Evolutionary conservation across 2,888 invertebrate genomes (phyloP).

Genomic region (Volucella inanis): DNA sequence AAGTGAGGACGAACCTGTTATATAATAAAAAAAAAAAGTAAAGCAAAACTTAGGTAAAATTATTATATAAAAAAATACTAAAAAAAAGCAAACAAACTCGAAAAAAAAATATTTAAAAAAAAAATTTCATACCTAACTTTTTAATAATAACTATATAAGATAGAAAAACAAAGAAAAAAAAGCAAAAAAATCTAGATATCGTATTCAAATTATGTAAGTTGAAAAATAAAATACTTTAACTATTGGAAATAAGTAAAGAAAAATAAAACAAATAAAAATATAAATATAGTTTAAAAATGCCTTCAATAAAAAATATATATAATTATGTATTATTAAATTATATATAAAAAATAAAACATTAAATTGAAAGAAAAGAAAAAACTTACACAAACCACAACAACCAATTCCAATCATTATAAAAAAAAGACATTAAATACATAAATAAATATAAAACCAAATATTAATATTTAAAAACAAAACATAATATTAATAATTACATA

Average conservation of each 20-base stretch:
- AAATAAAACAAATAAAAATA: constrained; percentile 64
- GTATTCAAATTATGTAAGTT: constrained; percentile 75
- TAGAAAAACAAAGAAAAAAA: constrained; percentile 57
- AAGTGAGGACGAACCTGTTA: constrained; percentile 54
- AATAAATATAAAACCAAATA: constrained; percentile 56
- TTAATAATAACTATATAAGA: constrained; percentile 71
- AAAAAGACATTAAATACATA: constrained; percentile 35
- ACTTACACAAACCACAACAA: constrained; percentile 52
- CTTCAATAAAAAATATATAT: constrained; percentile 69
- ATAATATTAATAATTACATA: constrained; percentile 46
- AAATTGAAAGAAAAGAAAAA: constrained; percentile 67
- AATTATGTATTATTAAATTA: constrained; percentile 73
- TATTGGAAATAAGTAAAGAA: constrained; percentile 70
- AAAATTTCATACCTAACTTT: constrained; percentile 74
- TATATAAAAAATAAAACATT: constrained; percentile 29
- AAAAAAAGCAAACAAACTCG: constrained; percentile 72
- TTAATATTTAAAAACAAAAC: constrained; percentile 54
- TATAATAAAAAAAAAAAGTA: constrained; percentile 66
- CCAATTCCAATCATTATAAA: constrained; percentile 65
- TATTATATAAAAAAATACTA: constrained; percentile 61
- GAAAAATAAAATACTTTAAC: constrained; percentile 69
- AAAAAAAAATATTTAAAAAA: constrained; percentile 77
- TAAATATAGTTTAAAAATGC: constrained; percentile 76
- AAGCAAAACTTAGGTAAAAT: constrained; percentile 70
- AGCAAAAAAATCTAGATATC: constrained; percentile 73